Evolutionary conservation across 23 tunicate genomes (phyloP), one percentile per base, ranked within the genome.

Genomic region (Aplidium turbinatum): DNA sequence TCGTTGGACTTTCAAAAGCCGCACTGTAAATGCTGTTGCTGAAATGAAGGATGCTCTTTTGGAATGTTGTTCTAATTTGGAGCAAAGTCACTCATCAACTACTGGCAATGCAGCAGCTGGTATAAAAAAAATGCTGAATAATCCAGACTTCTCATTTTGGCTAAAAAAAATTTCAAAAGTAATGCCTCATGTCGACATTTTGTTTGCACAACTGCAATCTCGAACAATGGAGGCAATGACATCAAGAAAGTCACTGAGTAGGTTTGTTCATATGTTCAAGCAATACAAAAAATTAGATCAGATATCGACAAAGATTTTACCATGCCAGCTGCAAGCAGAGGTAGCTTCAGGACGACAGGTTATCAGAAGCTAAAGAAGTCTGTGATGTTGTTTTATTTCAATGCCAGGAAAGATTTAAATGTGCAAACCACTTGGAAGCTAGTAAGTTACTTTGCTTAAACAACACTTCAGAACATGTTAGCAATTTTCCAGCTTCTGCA

Each of bases 61-160:
- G n/a, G n/a, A n/a, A n/a, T n/a, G n/a, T n/a, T n/a, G 35, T 21
- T 1, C 75, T 16, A 30, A 45, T 2, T 23, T 42, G 57, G 2
- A 38, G 28, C n/a, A 19, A 1, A 4, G 56, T 19, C 24, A 68
- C 1, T 46, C 57, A 16, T 28, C n/a, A 23, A 34, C 42, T 19
- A 45, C 75, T 3, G 31, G 28, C 19, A 26, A 34, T 40, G 31
- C 54, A 40, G 75, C 57, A 4, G 19, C 25, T 21, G 75, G 33
- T 21, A 68, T 68, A 21, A 21, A 40, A 9, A 42, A 29, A 68
- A 3, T 40, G 56, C 31, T 68, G 31, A 29, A 5, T 23, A 57
- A 68, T 9, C 9, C 54, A 22, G 55, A 45, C 11, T 68, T 68
- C 28, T 11, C 1, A 25, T 68, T 68, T 39, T 68, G 75, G 57